A percentile compares a stretch with the other conserved stretches of the same genome.
Conservation (phyloP, 53 echinoderm and acorn worm species). For the Hippasteria phrygiana region DNA sequence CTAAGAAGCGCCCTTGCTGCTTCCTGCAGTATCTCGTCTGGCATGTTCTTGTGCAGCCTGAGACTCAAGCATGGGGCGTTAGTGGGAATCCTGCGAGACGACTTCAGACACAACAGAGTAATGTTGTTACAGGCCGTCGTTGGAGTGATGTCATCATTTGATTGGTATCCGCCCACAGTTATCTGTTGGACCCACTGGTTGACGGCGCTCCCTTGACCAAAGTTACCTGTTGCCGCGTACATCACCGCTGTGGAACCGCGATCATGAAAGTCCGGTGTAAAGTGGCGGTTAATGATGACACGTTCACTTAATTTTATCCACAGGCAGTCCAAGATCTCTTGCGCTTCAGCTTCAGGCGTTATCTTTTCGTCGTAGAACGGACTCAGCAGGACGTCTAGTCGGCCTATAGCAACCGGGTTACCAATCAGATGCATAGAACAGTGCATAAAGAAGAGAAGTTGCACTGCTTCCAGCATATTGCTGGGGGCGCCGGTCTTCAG, state of each 20-base stretch:
- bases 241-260: slow-evolving; percentile 15
- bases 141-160: not conserved
- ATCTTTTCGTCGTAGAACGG: slow-evolving; percentile 17
- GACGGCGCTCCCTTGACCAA: slow-evolving; percentile 21
- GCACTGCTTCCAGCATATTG: slow-evolving; percentile 11
- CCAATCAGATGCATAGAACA: slow-evolving; percentile 17
- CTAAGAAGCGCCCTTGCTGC: slow-evolving; percentile 10
- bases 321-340: slow-evolving; percentile 22
- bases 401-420: slow-evolving; percentile 14
- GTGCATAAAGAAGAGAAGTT: slow-evolving; percentile 20
- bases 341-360: slow-evolving; percentile 19
- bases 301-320: slow-evolving; percentile 20
- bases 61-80: slow-evolving; percentile 24
- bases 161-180: slow-evolving; percentile 12
- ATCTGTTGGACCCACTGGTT: slow-evolving; percentile 51
- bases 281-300: slow-evolving; percentile 6
- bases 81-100: slow-evolving; percentile 20
- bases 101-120: slow-evolving; percentile 2
- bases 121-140: slow-evolving; percentile 14
- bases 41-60: slow-evolving; percentile 25
- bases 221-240: slow-evolving; percentile 9
- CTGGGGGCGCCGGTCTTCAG: not conserved
- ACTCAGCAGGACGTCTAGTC: slow-evolving; percentile 6
- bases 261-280: slow-evolving; percentile 8
- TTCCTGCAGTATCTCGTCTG: slow-evolving; percentile 2